Conservation (phyloP, 1,140 invertebrate species). For the Platyscapa corneri region DNA sequence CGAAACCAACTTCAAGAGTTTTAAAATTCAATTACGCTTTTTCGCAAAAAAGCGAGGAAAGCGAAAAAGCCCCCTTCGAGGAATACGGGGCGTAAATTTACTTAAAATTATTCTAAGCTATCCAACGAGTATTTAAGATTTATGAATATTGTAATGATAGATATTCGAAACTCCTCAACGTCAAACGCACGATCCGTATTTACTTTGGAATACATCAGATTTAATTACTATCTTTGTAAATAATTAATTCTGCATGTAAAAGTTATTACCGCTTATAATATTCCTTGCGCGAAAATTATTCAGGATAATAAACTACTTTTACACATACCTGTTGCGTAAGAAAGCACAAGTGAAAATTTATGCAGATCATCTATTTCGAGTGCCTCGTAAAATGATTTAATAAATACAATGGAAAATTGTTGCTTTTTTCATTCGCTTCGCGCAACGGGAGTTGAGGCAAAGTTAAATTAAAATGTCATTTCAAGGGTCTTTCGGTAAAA, state of each 20-base stretch:
- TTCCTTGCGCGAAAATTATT: background rate
- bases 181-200: background rate
- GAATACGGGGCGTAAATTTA: background rate
- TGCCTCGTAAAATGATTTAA: background rate
- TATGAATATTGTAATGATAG: slow-evolving; percentile 5
- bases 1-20: no score
- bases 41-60: no score
- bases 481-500: no score
- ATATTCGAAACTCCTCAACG: background rate
- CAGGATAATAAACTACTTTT: background rate
- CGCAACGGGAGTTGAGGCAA: no score
- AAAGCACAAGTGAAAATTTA: no score
- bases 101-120: background rate
- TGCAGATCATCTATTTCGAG: background rate
- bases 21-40: background rate
- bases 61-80: background rate
- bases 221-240: background rate
- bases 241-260: background rate
- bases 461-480: no score
- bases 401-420: background rate
- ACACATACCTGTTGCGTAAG: background rate
- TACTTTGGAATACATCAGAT: slow-evolving; percentile 11
- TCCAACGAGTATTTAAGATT: slow-evolving; percentile 11
- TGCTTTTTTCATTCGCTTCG: no score
- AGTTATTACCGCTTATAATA: background rate